Percentiles rank a stretch among this genome's conserved stretches.
phyloP scores from a whole-genome alignment of 2,113 vertebrate genomes.

The Rhabdomys dilectus region DNA sequence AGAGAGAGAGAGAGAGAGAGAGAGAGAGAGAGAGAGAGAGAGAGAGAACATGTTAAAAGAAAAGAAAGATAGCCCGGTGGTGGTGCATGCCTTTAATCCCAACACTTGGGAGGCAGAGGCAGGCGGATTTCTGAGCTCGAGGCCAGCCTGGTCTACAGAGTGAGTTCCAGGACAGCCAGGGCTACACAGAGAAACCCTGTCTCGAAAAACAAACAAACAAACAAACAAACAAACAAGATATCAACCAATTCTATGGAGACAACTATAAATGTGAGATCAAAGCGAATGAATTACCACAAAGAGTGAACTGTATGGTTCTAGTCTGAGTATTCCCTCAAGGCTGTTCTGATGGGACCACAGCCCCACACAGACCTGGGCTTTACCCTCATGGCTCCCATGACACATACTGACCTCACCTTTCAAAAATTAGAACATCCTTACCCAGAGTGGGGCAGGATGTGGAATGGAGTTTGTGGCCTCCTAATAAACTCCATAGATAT shows the following conservation, averaged over 20 bases:
- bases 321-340: rapidly evolving
- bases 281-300: not conserved
- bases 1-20: too few species aligned
- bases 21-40: too few species aligned
- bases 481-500: not conserved
- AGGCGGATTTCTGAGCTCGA: too few species aligned
- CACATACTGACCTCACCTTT: not conserved
- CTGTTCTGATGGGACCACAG: not conserved
- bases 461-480: not conserved
- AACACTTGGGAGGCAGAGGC: too few species aligned
- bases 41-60: not conserved
- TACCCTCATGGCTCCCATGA: not conserved
- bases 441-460: not conserved
- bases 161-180: too few species aligned
- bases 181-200: too few species aligned
- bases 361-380: rapidly evolving
- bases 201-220: too few species aligned
- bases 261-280: not conserved
- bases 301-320: not conserved
- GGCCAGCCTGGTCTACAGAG: too few species aligned
- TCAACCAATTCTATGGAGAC: not conserved
- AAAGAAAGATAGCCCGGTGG: too few species aligned
- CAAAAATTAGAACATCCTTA: not conserved
- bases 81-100: too few species aligned
- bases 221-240: not conserved